phyloP scores from a whole-genome alignment of 2,888 invertebrate species.

The Branchipolynoe longqiensis region DNA sequence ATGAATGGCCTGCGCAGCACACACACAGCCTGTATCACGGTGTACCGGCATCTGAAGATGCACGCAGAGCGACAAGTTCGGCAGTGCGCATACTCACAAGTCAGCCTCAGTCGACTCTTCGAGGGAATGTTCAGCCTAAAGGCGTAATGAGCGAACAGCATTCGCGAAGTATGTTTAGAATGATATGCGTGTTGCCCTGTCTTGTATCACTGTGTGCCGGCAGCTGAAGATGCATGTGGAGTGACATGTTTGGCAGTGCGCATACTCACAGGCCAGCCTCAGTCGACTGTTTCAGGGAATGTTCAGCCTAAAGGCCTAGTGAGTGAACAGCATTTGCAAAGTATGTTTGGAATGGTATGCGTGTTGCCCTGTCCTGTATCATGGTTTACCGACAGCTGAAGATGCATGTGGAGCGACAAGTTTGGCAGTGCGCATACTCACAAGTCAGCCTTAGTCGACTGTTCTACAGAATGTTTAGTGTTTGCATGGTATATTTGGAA shows the following conservation, averaged over 20 bases:
- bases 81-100: constrained; percentile 78
- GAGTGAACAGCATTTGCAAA: no score
- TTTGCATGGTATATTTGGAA: no score
- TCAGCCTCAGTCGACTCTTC: constrained; percentile 77
- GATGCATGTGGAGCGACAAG: constrained; percentile 68
- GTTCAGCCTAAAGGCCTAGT: no score
- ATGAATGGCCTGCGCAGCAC: not conserved
- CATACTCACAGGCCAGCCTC: constrained; percentile 79
- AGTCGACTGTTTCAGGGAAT: constrained; percentile 76
- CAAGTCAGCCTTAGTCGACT: constrained; percentile 77
- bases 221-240: constrained; percentile 70
- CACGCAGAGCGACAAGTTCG: constrained; percentile 70
- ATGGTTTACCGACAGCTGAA: constrained; percentile 67
- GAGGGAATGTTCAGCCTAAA: constrained; percentile 71
- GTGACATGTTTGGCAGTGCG: constrained; percentile 72
- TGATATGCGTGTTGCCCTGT: no score
- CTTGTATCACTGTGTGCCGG: no score
- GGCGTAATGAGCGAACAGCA: no score
- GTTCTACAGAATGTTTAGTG: constrained; percentile 75
- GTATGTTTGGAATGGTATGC: no score
- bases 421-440: constrained; percentile 76
- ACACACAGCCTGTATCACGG: not conserved
- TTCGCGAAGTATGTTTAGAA: no score
- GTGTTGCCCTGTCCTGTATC: no score
- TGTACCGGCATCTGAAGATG: constrained; percentile 67